Base-by-base conservation (phyloP, 2,888 invertebrate species). In the Ormia ochracea region DNA sequence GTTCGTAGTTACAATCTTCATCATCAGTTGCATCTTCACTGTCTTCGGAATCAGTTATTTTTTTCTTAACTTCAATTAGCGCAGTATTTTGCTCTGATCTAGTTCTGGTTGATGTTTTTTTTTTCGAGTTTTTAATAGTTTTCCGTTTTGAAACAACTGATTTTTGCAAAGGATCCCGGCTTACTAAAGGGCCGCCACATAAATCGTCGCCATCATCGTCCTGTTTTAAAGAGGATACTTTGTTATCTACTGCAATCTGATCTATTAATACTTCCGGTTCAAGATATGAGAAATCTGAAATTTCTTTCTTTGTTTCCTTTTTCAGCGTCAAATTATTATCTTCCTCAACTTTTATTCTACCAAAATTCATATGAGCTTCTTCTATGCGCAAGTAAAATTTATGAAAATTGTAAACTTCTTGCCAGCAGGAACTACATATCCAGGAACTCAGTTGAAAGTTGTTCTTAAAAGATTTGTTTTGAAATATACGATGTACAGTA, bases 401-500 rank as follows among this genome's bases (percentile, higher is more conserved):
- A 66, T 86, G 84, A 45, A 87, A 87, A 28, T 70, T 82, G 10
- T 80, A 77, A 3, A 87, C 76, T 28, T 78, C 82, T 12, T 83
- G 68, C 87, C 87, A 87, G 58, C 87, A 87, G 0, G 83, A 65
- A 9, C 66, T 69, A 70, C 87, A 87, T 12, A 87, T 82, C 26
- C 82, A 81, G 9, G 73, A 61, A 9, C n/a, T 14, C 1, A 36
- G 7, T 7, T 59, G 31, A 9, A 65, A 26, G 5, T 33, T 58
- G 17, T 50, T 59, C 70, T 77, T 52, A 43, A 61, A 9, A 12
- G 19, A 10, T 19, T 58, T 26, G 10, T 19, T 38, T 28, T 56
- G n/a, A 14, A 56, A 9, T 0, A 19, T 31, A 50, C 10, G 17
- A 3, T 10, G 9, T 33, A 52, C 9, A 23, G 23, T 26, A 41